Percentiles rank a stretch among this genome's conserved stretches.
phyloP scores from a whole-genome alignment of 2,113 vertebrate genomes.

The Noctilio leporinus region DNA sequence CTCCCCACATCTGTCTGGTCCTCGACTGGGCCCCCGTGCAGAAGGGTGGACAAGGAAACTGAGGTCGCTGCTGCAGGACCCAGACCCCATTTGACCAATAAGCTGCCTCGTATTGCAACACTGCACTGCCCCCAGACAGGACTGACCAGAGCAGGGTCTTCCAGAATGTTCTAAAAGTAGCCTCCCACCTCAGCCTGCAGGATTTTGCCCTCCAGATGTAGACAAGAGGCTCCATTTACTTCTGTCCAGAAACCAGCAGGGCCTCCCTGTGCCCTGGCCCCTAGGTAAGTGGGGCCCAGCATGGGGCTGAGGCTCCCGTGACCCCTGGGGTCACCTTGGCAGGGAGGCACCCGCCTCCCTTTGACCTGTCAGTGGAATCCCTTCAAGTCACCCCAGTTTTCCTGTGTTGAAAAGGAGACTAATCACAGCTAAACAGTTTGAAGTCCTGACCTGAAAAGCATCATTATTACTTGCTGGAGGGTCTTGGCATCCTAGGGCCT shows the following conservation, averaged over 20 bases:
- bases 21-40: not conserved
- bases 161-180: not conserved
- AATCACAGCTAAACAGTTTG: constrained; percentile 35
- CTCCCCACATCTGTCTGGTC: not conserved
- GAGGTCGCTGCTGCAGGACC: not conserved
- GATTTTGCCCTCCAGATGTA: not conserved
- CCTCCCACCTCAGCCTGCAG: not conserved
- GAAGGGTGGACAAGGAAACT: not conserved
- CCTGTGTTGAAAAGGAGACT: constrained; percentile 33
- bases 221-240: not conserved
- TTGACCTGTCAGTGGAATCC: constrained; percentile 38
- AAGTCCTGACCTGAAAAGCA: constrained; percentile 48
- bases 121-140: not conserved
- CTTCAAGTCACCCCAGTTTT: constrained; percentile 27
- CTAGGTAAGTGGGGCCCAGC: not conserved
- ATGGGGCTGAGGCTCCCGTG: not conserved
- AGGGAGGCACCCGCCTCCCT: not conserved
- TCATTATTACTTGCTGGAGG: not conserved
- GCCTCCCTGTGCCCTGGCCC: not conserved
- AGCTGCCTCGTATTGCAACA: not conserved
- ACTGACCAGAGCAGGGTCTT: not conserved
- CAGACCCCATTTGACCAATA: not conserved
- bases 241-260: constrained; percentile 14
- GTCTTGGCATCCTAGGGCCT: not conserved
- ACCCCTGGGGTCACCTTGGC: constrained; percentile 15